phyloP scores from a whole-genome alignment of 2,888 invertebrate species.

The Tupiocoris notatus region DNA sequence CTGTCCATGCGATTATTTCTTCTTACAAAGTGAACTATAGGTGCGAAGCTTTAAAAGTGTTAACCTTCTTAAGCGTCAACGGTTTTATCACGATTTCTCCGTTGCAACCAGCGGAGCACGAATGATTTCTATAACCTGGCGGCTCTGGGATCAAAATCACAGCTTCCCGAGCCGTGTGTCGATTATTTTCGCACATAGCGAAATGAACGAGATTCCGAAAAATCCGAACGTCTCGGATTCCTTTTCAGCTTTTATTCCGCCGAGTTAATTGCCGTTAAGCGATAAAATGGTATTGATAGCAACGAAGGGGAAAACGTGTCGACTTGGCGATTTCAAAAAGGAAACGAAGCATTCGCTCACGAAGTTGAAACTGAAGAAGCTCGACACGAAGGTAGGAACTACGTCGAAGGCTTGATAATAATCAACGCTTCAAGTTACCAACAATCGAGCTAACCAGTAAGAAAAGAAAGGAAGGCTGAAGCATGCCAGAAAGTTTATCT shows the following conservation, averaged over 20 bases:
- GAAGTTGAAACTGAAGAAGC: slow-evolving; percentile 38
- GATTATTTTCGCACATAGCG: too few relatives aligned
- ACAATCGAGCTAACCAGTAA: neutral
- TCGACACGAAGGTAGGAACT: slow-evolving; percentile 25
- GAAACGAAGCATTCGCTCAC: slow-evolving; percentile 12
- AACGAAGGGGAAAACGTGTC: neutral
- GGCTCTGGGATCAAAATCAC: too few relatives aligned
- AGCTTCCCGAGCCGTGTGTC: too few relatives aligned
- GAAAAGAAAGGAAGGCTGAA: neutral
- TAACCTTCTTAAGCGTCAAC: too few relatives aligned
- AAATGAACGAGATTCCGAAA: too few relatives aligned
- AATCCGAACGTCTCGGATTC: too few relatives aligned
- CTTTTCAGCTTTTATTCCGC: neutral
- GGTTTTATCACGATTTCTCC: too few relatives aligned
- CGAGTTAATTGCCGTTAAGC: slow-evolving; percentile 22
- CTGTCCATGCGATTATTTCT: neutral
- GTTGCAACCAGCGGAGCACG: too few relatives aligned
- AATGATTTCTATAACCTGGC: too few relatives aligned
- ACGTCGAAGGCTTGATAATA: slow-evolving; percentile 19
- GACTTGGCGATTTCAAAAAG: slow-evolving; percentile 23
- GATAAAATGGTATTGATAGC: slow-evolving; percentile 12
- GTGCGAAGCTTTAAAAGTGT: neutral
- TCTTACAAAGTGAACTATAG: neutral
- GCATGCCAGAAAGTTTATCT: slow-evolving; percentile 27
- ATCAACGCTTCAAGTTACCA: slow-evolving; percentile 32